Conservation (phyloP, 2,797 vertebrate genomes). For the Xerus rutilus region DNA sequence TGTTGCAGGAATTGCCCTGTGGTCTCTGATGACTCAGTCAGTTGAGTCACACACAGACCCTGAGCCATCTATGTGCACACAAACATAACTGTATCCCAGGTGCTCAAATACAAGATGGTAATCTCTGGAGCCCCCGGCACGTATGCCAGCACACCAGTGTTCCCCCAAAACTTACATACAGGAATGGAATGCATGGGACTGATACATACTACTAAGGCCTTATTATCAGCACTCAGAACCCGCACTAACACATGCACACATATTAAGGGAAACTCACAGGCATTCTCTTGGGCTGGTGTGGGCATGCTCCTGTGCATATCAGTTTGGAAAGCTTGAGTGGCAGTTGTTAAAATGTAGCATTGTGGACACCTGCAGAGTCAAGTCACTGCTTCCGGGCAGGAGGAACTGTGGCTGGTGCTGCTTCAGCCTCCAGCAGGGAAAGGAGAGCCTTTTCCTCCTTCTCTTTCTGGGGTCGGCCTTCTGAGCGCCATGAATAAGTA, state of each 20-base stretch:
- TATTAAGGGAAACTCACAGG: fast-evolving
- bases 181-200: fast-evolving
- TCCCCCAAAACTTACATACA: neutral
- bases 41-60: neutral
- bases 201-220: too few species aligned
- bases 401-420: neutral
- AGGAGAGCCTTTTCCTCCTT: slow-evolving; percentile 36
- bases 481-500: slow-evolving; percentile 80
- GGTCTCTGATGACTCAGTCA: neutral
- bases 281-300: neutral
- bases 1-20: neutral
- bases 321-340: slow-evolving; percentile 8
- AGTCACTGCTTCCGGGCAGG: neutral
- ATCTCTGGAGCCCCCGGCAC: neutral
- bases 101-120: neutral
- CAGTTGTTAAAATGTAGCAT: neutral
- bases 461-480: slow-evolving; percentile 77
- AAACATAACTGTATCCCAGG: neutral
- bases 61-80: neutral
- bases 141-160: fast-evolving
- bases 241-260: fast-evolving
- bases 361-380: neutral
- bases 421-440: neutral
- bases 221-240: neutral
- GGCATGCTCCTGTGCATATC: fast-evolving